Percentiles rank a stretch among this genome's conserved stretches.
Conservation (phyloP, 2,888 invertebrate genomes). For the Cosmia trapezina region DNA sequence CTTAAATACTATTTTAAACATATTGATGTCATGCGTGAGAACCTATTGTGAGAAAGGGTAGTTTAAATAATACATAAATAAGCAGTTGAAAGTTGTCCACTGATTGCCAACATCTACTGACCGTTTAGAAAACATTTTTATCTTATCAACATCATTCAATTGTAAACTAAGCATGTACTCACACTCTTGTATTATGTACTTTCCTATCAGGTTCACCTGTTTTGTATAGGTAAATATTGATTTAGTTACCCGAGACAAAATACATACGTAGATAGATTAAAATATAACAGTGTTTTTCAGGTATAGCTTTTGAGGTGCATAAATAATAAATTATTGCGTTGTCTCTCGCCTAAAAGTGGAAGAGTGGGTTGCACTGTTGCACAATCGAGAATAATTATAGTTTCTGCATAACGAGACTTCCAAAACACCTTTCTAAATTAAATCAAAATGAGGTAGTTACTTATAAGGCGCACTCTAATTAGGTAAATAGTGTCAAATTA, state of each 20-base stretch:
- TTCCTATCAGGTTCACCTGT: conserved; percentile 42
- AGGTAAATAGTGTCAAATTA: neutral
- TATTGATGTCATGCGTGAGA: conserved; percentile 5
- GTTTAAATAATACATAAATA: conserved; percentile 3
- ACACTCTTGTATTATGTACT: conserved; percentile 17
- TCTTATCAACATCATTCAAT: conserved; percentile 56
- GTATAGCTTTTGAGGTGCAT: conserved; percentile 15
- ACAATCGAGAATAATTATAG: neutral
- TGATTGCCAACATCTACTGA: conserved; percentile 30
- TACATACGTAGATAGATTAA: conserved; percentile 15
- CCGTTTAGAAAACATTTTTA: conserved; percentile 45
- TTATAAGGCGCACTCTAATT: neutral
- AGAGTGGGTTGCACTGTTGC: conserved; percentile 33
- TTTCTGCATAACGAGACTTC: conserved; percentile 8
- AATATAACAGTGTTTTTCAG: neutral
- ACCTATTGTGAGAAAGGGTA: neutral
- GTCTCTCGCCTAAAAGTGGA: conserved; percentile 22
- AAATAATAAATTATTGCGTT: conserved; percentile 38
- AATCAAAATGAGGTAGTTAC: neutral
- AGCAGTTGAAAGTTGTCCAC: conserved; percentile 1
- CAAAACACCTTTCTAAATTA: conserved; percentile 12
- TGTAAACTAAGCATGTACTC: conserved; percentile 33
- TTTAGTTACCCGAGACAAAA: conserved; percentile 48
- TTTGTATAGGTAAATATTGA: conserved; percentile 50
- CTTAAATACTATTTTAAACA: conserved; percentile 29